Conservation (phyloP, 1,140 invertebrate genomes). For the Papilio machaon region DNA sequence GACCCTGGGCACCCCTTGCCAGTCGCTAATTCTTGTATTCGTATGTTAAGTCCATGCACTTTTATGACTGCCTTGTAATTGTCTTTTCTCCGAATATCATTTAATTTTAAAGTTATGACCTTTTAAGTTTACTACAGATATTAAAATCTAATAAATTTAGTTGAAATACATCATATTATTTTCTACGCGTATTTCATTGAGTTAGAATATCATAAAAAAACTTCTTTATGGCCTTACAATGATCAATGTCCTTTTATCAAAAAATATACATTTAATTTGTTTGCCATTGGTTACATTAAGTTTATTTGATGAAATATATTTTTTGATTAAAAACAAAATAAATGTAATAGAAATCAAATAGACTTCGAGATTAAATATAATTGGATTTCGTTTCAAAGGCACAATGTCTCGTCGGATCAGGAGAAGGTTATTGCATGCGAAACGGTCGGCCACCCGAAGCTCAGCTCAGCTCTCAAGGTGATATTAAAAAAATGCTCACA, state of each 20-base stretch:
- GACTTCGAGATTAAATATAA: not conserved
- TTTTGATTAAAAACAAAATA: too few relatives aligned
- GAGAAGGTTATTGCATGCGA: constrained; percentile 3
- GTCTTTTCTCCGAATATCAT: constrained; percentile 6
- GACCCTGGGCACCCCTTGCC: not conserved
- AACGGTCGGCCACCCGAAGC: not conserved
- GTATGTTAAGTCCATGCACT: not conserved
- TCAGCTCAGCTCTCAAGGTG: not conserved
- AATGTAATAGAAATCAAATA: not conserved
- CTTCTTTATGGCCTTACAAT: too few relatives aligned
- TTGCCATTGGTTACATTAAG: too few relatives aligned
- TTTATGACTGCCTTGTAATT: constrained; percentile 3
- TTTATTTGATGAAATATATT: too few relatives aligned
- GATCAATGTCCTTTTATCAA: too few relatives aligned
- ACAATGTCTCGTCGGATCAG: not conserved
- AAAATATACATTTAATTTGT: too few relatives aligned
- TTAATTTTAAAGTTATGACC: not conserved
- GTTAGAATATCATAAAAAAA: too few relatives aligned
- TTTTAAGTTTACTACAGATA: not conserved
- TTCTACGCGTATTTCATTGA: too few relatives aligned
- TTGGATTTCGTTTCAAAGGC: not conserved
- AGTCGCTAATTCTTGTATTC: constrained; percentile 10
- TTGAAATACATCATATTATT: too few relatives aligned
- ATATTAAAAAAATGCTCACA: constrained; percentile 7
- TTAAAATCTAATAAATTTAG: too few relatives aligned